A percentile compares a stretch with the other conserved stretches of the same genome.
phyloP scores from a whole-genome alignment of 2,113 vertebrate genomes.

The Elephantulus edwardii region DNA sequence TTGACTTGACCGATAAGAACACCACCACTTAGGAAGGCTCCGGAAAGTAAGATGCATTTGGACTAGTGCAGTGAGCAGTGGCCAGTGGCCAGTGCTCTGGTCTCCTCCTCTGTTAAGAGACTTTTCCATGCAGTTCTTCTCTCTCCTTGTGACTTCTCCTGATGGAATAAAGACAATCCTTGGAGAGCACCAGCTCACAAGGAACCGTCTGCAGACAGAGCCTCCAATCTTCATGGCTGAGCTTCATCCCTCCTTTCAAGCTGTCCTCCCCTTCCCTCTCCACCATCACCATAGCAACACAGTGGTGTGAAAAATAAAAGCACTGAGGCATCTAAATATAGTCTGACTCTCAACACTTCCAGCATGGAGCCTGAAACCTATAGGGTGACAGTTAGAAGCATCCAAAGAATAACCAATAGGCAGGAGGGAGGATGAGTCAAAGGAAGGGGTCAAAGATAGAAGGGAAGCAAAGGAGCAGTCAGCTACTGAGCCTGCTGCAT shows the following conservation, averaged over 20 bases:
- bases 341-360: constrained; percentile 84
- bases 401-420: constrained; percentile 26
- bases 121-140: background rate
- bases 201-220: constrained; percentile 25
- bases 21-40: background rate
- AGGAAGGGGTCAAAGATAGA: constrained; percentile 5
- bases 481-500: background rate
- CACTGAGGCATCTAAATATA: constrained; percentile 87
- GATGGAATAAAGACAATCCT: constrained; percentile 7
- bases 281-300: constrained; percentile 87
- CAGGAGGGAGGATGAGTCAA: constrained; percentile 31
- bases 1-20: background rate
- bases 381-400: constrained; percentile 68
- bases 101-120: background rate
- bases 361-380: constrained; percentile 80
- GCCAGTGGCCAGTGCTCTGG: constrained; percentile 9
- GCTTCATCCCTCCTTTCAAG: constrained; percentile 73
- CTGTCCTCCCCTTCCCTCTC: constrained; percentile 67
- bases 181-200: background rate
- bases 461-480: background rate
- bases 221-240: constrained; percentile 66
- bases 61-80: background rate
- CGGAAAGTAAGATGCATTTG: background rate
- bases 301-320: constrained; percentile 82
- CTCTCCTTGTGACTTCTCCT: background rate